These are phyloP conservation scores for Tortrix viridana DNA, from an alignment of 2,888 invertebrate genomes.

Conservation along the genomic window DNA sequence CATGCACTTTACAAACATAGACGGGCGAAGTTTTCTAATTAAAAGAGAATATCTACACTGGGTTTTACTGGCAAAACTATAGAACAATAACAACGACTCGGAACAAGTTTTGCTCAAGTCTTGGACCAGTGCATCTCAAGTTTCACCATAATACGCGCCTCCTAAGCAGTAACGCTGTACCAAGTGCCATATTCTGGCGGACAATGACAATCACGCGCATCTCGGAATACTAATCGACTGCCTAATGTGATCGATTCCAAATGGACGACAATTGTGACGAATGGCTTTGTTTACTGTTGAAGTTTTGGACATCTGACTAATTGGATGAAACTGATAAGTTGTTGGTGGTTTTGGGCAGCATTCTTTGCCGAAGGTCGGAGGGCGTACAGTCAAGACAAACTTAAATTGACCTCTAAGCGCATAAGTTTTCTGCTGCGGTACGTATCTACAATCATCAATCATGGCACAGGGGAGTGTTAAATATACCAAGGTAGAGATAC, in stretches of 20 bases:
- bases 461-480: too few species aligned
- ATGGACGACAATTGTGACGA: neutral
- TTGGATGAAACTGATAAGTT: neutral
- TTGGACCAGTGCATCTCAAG: neutral
- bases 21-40: too few species aligned
- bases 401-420: too few species aligned
- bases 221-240: slow-evolving; percentile 7
- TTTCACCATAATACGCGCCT: neutral
- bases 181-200: slow-evolving; percentile 7
- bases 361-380: too few species aligned
- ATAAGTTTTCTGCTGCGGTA: too few species aligned
- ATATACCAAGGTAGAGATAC: too few species aligned
- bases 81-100: neutral
- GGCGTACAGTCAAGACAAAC: too few species aligned
- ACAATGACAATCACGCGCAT: slow-evolving; percentile 11
- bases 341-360: too few species aligned
- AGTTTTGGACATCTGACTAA: slow-evolving; percentile 14
- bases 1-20: too few species aligned
- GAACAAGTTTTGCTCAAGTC: neutral
- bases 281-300: neutral
- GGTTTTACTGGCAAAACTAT: too few species aligned
- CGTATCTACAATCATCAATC: too few species aligned
- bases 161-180: neutral
- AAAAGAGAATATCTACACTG: too few species aligned
- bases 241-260: slow-evolving; percentile 6